These are phyloP conservation scores for Proisotoma minuta DNA, from an alignment of 2,888 invertebrate genomes.

Conservation along the genomic window DNA sequence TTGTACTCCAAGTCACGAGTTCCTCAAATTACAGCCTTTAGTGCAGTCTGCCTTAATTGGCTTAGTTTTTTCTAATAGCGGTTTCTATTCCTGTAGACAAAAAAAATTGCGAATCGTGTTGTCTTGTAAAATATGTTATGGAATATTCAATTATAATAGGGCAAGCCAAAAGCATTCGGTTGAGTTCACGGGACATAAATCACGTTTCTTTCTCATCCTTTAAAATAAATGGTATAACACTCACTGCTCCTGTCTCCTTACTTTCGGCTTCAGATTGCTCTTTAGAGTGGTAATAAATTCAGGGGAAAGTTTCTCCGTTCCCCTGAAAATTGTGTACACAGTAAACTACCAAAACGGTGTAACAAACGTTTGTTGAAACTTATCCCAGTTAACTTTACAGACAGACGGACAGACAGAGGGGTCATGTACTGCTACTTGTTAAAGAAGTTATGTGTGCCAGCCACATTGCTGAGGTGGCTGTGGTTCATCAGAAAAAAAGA, in stretches of 20 bases:
- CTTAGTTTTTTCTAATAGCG: constrained; percentile 4
- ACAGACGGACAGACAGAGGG: not conserved
- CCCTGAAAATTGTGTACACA: too few species aligned
- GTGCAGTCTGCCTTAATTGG: constrained; percentile 1
- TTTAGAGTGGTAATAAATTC: too few species aligned
- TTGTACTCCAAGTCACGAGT: constrained; percentile 1
- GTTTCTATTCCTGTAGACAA: not conserved
- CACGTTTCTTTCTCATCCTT: constrained; percentile 6
- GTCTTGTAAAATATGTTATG: not conserved
- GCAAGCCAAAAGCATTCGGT: not conserved
- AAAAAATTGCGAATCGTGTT: not conserved
- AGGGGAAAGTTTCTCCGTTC: too few species aligned
- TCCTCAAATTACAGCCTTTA: not conserved
- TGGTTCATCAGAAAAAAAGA: not conserved
- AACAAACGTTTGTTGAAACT: too few species aligned
- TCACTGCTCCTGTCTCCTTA: not conserved
- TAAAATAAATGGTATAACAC: constrained; percentile 5
- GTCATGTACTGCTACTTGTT: not conserved
- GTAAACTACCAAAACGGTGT: too few species aligned
- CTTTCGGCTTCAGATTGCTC: not conserved
- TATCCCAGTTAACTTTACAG: not conserved
- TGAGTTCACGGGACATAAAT: not conserved
- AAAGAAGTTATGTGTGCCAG: not conserved
- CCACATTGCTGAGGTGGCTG: not conserved
- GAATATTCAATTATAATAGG: constrained; percentile 5